Conservation (phyloP, 64 coral and sea anemone species). For the Actinia tenebrosa region DNA sequence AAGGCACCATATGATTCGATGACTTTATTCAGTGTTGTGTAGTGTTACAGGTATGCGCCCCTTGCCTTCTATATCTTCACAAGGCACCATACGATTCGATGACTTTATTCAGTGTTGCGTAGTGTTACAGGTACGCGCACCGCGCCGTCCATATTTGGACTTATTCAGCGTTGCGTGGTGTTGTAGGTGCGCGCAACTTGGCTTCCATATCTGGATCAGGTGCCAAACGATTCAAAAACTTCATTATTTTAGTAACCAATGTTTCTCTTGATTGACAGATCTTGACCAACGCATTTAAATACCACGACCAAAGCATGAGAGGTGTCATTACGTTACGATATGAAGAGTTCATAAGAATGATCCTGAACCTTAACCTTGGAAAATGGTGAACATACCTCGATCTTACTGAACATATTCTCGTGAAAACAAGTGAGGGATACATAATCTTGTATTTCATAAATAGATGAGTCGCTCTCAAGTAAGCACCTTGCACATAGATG, state of each 20-base stretch:
- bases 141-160: too few relatives aligned
- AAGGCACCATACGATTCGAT: constrained; percentile 75
- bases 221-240: constrained; percentile 82
- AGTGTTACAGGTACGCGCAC: constrained; percentile 60
- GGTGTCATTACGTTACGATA: constrained; percentile 81
- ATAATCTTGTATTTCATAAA: too few relatives aligned
- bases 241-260: constrained; percentile 20
- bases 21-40: constrained; percentile 98
- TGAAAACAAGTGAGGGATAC: too few relatives aligned
- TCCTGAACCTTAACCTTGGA: constrained; percentile 39
- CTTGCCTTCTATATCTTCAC: neutral
- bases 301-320: constrained; percentile 54
- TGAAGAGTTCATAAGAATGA: constrained; percentile 58
- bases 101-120: constrained; percentile 98
- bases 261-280: constrained; percentile 27
- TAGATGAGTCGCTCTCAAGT: too few relatives aligned
- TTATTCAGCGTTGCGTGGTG: constrained; percentile 73
- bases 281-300: constrained; percentile 75
- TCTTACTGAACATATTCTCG: too few relatives aligned
- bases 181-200: too few relatives aligned
- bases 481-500: too few relatives aligned
- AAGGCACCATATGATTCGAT: constrained; percentile 73
- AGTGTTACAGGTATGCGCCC: constrained; percentile 55
- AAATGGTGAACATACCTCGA: neutral
- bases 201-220: constrained; percentile 25